phyloP scores from a whole-genome alignment of 2,888 invertebrate species.

The Tipula helvola region DNA sequence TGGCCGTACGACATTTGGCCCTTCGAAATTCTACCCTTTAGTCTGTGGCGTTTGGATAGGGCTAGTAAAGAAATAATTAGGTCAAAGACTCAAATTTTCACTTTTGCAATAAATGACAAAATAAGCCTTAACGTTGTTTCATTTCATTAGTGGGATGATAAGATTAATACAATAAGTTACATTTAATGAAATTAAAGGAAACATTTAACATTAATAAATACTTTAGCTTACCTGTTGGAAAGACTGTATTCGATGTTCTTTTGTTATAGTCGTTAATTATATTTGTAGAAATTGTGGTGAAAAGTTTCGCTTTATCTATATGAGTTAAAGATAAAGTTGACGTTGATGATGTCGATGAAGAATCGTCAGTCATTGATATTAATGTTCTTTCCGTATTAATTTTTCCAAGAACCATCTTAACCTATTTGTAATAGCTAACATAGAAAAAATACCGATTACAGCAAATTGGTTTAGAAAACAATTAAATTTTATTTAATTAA shows the following conservation, averaged over 20 bases:
- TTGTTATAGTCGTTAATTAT: background rate
- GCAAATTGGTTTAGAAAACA: too few species aligned
- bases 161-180: too few species aligned
- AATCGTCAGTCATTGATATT: background rate
- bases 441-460: background rate
- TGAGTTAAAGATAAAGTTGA: background rate
- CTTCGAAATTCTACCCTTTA: too few species aligned
- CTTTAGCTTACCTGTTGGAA: background rate
- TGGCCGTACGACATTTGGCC: too few species aligned
- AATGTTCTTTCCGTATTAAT: background rate
- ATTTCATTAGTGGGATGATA: too few species aligned
- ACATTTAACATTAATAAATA: background rate
- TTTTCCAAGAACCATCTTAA: background rate
- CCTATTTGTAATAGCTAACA: background rate
- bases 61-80: too few species aligned
- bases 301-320: background rate
- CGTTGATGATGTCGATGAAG: background rate
- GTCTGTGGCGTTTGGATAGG: too few species aligned
- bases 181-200: too few species aligned
- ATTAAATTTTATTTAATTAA: too few species aligned
- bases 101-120: too few species aligned
- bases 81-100: too few species aligned
- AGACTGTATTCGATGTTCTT: background rate
- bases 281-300: background rate
- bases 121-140: too few species aligned